Evolutionary conservation across 2,797 vertebrate species (phyloP).

Genomic region (Chromobotia macracanthus): DNA sequence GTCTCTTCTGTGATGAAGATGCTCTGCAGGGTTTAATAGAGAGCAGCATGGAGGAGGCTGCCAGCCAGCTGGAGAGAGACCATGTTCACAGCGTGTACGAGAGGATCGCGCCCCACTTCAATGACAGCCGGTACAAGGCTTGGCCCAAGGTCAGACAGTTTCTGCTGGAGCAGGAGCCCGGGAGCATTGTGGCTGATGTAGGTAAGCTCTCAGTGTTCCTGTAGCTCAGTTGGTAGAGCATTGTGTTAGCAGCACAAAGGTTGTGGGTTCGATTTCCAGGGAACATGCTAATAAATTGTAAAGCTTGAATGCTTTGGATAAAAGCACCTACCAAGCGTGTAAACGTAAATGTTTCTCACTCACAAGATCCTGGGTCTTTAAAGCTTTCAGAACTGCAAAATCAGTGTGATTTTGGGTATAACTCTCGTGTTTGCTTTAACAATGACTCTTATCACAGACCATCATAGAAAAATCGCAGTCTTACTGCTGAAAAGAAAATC

Average conservation of each 20-base stretch:
- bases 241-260: too few species aligned
- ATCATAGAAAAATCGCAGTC: too few species aligned
- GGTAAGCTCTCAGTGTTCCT: constrained; percentile 33
- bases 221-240: too few species aligned
- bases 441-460: not conserved
- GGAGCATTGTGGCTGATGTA: constrained; percentile 78
- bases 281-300: too few species aligned
- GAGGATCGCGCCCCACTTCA: constrained; percentile 83
- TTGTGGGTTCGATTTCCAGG: too few species aligned
- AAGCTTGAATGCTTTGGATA: too few species aligned
- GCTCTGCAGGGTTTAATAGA: constrained; percentile 62
- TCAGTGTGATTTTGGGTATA: not conserved
- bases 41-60: constrained; percentile 81
- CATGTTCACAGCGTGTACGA: constrained; percentile 81
- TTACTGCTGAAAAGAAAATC: not conserved
- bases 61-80: constrained; percentile 77
- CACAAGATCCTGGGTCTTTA: not conserved
- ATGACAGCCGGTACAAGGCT: constrained; percentile 78
- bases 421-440: not conserved
- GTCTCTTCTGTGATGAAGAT: constrained; percentile 58
- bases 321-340: too few species aligned
- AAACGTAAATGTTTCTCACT: too few species aligned
- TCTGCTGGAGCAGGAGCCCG: constrained; percentile 78
- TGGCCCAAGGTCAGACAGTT: constrained; percentile 83
- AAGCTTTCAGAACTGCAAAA: not conserved